Conservation (phyloP, 2,888 invertebrate genomes). For the Calameuta idolon region DNA sequence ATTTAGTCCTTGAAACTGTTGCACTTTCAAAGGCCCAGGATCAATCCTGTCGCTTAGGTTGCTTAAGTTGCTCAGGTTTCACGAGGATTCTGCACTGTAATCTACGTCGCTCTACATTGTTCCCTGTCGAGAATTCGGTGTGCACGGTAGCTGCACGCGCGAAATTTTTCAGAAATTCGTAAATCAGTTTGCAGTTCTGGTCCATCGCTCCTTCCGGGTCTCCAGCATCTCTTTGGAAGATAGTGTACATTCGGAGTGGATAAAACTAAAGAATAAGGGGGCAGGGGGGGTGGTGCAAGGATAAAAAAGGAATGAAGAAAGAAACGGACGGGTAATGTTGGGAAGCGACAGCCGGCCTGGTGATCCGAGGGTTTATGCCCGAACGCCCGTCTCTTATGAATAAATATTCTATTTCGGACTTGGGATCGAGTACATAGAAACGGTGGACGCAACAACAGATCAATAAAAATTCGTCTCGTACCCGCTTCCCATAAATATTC, state of each 20-base stretch:
- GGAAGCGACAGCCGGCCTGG: slow-evolving; percentile 52
- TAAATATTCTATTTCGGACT: slow-evolving; percentile 57
- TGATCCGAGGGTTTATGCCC: slow-evolving; percentile 51
- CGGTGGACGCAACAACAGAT: slow-evolving; percentile 52
- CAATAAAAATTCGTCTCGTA: slow-evolving; percentile 58
- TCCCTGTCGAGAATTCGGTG: neutral
- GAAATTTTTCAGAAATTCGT: neutral
- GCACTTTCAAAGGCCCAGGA: neutral
- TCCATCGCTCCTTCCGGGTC: neutral
- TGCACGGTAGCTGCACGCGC: neutral
- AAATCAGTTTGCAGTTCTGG: neutral
- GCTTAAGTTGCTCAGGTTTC: neutral
- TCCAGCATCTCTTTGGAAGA: neutral
- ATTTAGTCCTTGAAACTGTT: neutral
- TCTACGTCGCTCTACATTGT: neutral
- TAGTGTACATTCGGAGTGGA: neutral
- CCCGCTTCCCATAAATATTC: slow-evolving; percentile 56
- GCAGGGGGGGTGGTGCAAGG: slow-evolving; percentile 12
- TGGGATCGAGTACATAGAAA: slow-evolving; percentile 39
- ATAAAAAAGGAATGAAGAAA: slow-evolving; percentile 25
- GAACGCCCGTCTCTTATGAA: slow-evolving; percentile 48
- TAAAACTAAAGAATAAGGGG: slow-evolving; percentile 12
- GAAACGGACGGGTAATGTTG: slow-evolving; percentile 18
- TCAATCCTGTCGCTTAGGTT: neutral
- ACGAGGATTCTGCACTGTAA: neutral